phyloP scores from a whole-genome alignment of 2,113 vertebrate species.

The Cettia cetti region DNA sequence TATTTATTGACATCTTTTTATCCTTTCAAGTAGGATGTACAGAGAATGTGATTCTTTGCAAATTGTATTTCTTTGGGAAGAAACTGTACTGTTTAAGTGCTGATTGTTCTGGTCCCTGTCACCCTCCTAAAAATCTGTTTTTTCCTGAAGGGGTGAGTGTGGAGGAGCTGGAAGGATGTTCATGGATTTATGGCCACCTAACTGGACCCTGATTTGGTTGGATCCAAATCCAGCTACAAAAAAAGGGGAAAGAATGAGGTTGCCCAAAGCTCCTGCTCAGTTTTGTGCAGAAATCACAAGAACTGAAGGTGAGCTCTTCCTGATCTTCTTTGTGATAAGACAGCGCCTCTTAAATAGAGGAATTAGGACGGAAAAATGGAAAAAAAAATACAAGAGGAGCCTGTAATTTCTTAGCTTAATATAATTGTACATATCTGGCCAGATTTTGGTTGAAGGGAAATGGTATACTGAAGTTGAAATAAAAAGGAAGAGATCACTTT shows the following conservation, averaged over 20 bases:
- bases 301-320: not conserved
- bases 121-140: not conserved
- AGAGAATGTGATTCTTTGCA: not conserved
- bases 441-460: conserved; percentile 18
- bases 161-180: not conserved
- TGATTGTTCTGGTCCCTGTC: not conserved
- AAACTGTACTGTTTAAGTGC: not conserved
- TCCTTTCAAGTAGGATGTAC: not conserved
- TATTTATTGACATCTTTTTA: conserved; percentile 43
- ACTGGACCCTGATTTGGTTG: rapidly evolving
- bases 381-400: not conserved
- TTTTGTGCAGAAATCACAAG: not conserved
- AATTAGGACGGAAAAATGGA: conserved; percentile 15
- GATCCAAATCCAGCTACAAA: not conserved
- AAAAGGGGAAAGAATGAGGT: not conserved
- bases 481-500: conserved; percentile 55
- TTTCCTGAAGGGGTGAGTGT: not conserved
- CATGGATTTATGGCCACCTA: not conserved
- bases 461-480: not conserved
- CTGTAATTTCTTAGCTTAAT: conserved; percentile 22
- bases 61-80: not conserved
- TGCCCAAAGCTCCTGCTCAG: not conserved
- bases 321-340: not conserved
- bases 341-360: not conserved
- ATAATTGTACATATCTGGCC: conserved; percentile 7